These are phyloP conservation scores for Genyomyrus donnyi DNA, from an alignment of 2,113 vertebrate genomes.

Conservation along the genomic window DNA sequence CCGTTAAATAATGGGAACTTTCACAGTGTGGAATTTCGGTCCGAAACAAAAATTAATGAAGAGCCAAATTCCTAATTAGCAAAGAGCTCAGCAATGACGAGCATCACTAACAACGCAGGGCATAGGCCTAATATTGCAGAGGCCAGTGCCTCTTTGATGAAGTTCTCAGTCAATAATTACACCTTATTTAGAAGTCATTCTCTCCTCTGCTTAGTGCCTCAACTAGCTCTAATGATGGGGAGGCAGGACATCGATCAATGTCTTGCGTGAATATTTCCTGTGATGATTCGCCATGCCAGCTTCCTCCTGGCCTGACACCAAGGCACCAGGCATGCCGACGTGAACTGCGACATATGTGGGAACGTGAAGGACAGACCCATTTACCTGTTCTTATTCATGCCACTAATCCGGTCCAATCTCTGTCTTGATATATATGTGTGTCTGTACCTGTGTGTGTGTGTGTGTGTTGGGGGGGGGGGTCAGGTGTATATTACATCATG, in stretches of 20 bases:
- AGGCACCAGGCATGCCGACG: neutral
- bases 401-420: neutral
- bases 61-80: neutral
- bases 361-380: neutral
- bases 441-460: too few relatives aligned
- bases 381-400: neutral
- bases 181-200: conserved; percentile 4
- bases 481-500: too few relatives aligned
- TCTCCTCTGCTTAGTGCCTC: neutral
- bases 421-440: too few relatives aligned
- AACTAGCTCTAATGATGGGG: neutral
- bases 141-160: neutral
- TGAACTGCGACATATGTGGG: neutral
- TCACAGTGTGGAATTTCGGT: neutral
- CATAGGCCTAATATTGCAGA: neutral
- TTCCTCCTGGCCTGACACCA: neutral
- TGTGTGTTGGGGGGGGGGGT: too few relatives aligned
- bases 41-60: neutral
- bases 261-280: neutral
- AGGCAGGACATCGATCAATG: neutral
- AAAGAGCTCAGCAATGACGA: neutral
- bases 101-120: neutral
- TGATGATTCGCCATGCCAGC: neutral
- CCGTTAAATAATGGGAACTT: neutral
- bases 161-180: neutral